Evolutionary conservation across 2,888 invertebrate genomes (phyloP).

Genomic region (Luffia ferchaultella): DNA sequence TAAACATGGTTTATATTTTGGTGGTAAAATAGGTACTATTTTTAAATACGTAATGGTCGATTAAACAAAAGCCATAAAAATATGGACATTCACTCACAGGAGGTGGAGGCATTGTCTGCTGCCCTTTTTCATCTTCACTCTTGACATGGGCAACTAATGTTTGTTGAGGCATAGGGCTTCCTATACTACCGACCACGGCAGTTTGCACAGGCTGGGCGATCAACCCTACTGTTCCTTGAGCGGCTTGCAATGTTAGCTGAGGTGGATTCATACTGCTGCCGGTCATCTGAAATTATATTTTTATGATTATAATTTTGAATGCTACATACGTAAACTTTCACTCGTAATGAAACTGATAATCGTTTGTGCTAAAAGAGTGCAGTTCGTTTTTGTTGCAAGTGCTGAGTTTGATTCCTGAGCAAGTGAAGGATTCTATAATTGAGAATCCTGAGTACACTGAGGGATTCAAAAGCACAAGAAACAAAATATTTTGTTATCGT

Average conservation of each 20-base stretch:
- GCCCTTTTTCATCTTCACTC: constrained; percentile 36
- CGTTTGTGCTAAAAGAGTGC: too few species aligned
- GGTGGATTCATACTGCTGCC: constrained; percentile 26
- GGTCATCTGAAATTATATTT: constrained; percentile 9
- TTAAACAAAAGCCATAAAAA: constrained; percentile 6
- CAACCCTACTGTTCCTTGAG: constrained; percentile 34
- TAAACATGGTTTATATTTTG: neutral
- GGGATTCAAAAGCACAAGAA: too few species aligned
- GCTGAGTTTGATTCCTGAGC: too few species aligned
- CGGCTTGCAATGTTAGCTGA: constrained; percentile 38
- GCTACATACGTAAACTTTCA: too few species aligned
- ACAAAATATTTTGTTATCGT: too few species aligned
- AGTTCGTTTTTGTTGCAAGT: too few species aligned
- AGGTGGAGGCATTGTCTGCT: constrained; percentile 18
- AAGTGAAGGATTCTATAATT: too few species aligned
- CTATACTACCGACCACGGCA: constrained; percentile 13
- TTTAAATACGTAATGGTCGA: constrained; percentile 3
- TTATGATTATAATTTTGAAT: neutral
- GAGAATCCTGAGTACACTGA: too few species aligned
- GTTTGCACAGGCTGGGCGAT: constrained; percentile 33
- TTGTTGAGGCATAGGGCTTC: neutral
- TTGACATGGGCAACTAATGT: constrained; percentile 33
- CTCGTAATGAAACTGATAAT: too few species aligned
- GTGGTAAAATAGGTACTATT: neutral
- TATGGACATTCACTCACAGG: too few species aligned